These are phyloP conservation scores for Drosophila sulfurigaster DNA, from an alignment of 1,140 invertebrate genomes.

Conservation along the genomic window DNA sequence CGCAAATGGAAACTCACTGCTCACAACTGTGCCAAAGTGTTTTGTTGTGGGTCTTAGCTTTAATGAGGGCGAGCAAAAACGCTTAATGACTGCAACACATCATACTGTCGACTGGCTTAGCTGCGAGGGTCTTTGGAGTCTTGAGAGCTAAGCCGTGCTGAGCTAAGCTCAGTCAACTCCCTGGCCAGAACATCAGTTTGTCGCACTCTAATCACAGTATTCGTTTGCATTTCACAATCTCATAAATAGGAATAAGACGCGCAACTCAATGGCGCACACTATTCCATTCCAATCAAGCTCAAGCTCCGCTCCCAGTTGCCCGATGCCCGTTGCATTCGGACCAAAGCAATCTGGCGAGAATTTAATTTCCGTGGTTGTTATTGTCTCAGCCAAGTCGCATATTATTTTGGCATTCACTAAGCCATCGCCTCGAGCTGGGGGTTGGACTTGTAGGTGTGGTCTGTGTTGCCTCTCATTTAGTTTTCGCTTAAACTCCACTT, in stretches of 20 bases:
- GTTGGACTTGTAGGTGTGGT: constrained; percentile 16
- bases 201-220: constrained; percentile 48
- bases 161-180: constrained; percentile 25
- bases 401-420: constrained; percentile 44
- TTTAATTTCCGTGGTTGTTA: constrained; percentile 60
- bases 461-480: constrained; percentile 23
- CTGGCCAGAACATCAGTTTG: constrained; percentile 22
- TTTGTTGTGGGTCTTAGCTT: constrained; percentile 70
- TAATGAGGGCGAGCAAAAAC: constrained; percentile 63
- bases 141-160: constrained; percentile 12
- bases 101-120: constrained; percentile 64
- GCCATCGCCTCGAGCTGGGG: neutral
- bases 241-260: constrained; percentile 72
- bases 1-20: constrained; percentile 1
- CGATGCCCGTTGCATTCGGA: constrained; percentile 22
- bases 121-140: constrained; percentile 4
- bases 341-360: constrained; percentile 38
- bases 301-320: neutral
- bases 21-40: constrained; percentile 50
- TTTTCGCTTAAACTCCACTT: constrained; percentile 45
- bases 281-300: constrained; percentile 48
- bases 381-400: constrained; percentile 38
- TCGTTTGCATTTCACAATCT: constrained; percentile 74
- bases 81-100: constrained; percentile 75
- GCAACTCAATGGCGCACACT: constrained; percentile 48